phyloP scores from a whole-genome alignment of 2,113 vertebrate genomes.

The chimpanzee (Pan troglodytes) region DNA sequence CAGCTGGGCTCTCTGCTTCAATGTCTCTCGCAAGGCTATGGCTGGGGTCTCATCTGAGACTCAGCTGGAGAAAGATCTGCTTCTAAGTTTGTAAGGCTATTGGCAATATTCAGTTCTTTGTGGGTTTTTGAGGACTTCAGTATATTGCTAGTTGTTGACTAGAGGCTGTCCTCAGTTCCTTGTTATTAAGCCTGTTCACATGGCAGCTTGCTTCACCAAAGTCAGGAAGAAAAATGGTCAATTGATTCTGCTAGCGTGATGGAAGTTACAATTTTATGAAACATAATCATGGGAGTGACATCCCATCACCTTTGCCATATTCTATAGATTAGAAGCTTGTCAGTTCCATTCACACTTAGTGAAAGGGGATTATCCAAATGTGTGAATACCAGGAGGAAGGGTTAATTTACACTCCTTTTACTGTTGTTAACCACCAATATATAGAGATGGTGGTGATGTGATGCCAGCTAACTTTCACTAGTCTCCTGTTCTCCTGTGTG shows the following conservation, averaged over 20 bases:
- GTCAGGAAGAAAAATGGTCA: not conserved
- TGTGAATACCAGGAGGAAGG: not conserved
- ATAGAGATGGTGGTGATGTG: not conserved
- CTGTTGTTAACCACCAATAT: not conserved
- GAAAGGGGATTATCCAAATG: not conserved
- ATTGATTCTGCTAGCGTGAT: not conserved
- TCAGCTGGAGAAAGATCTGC: not conserved
- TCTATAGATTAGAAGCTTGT: not conserved
- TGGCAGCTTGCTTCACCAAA: not conserved
- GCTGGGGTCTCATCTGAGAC: not conserved
- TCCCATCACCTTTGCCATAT: not conserved
- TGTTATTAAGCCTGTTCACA: not conserved
- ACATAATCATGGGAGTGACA: not conserved
- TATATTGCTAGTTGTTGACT: not conserved
- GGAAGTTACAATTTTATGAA: not conserved
- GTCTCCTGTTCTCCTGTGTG: not conserved
- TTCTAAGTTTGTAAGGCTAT: not conserved
- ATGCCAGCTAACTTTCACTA: not conserved
- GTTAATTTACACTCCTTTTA: not conserved
- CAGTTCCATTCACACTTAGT: not conserved
- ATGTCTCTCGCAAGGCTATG: not conserved
- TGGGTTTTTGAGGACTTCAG: not conserved
- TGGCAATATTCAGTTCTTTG: not conserved
- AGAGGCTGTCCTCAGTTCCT: not conserved
- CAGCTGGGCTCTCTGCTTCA: not conserved